These are phyloP conservation scores for Macrosiphum euphorbiae DNA, from an alignment of 2,888 invertebrate species.

Conservation along the genomic window DNA sequence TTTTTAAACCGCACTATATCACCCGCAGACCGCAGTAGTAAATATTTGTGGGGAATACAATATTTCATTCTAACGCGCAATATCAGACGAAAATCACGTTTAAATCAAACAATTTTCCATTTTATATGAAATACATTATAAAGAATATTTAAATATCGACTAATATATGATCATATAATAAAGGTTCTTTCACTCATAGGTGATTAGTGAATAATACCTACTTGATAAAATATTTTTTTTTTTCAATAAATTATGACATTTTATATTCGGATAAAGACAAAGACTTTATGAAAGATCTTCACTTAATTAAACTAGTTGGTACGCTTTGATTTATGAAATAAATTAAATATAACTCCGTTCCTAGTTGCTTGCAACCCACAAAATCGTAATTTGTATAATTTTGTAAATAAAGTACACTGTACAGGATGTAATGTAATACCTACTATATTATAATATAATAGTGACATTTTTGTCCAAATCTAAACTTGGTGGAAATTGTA, in stretches of 20 bases:
- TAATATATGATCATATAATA: not conserved
- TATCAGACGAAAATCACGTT: constrained; percentile 9
- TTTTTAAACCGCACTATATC: constrained; percentile 65
- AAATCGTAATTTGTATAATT: not conserved
- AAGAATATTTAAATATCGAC: not conserved
- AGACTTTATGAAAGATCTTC: not conserved
- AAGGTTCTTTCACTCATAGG: not conserved
- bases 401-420: not conserved
- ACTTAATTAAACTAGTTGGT: not conserved
- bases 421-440: not conserved
- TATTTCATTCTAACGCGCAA: constrained; percentile 28
- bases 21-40: constrained; percentile 59
- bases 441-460: not conserved
- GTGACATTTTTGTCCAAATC: not conserved
- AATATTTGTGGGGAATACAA: constrained; percentile 55
- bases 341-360: not conserved
- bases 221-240: not conserved
- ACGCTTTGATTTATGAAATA: not conserved
- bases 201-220: not conserved
- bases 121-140: not conserved
- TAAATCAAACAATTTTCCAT: not conserved
- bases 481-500: not conserved
- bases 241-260: not conserved
- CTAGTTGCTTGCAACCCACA: not conserved
- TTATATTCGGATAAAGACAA: not conserved